Conservation (phyloP, 2,888 invertebrate species). For the Coremacera marginata region DNA sequence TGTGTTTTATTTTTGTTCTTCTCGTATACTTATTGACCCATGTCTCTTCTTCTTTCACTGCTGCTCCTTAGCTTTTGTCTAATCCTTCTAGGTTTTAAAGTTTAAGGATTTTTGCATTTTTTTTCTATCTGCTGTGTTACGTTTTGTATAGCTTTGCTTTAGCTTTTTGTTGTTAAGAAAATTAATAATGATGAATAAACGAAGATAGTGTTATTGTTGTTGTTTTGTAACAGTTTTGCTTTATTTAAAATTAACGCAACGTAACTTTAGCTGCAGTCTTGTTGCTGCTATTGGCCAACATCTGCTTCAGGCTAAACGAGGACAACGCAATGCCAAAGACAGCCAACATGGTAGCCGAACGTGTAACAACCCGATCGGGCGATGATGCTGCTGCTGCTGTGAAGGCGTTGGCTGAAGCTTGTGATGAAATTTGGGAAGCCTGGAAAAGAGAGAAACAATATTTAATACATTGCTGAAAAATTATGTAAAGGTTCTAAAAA, state of each 20-base stretch:
- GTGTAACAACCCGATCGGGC: constrained; percentile 72
- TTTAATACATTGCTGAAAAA: neutral
- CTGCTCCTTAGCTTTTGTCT: constrained; percentile 1
- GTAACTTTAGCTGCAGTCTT: constrained; percentile 47
- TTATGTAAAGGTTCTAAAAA: too few relatives aligned
- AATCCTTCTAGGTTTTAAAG: neutral
- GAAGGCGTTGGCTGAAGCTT: constrained; percentile 52
- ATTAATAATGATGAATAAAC: constrained; percentile 40
- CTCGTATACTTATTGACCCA: constrained; percentile 1
- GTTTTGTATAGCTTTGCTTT: neutral
- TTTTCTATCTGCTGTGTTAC: neutral
- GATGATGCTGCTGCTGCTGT: constrained; percentile 60
- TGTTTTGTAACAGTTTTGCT: neutral
- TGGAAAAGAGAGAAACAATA: constrained; percentile 40
- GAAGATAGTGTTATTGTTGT: constrained; percentile 28
- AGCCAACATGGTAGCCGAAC: constrained; percentile 73
- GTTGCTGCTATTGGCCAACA: constrained; percentile 69
- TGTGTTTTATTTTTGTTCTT: neutral
- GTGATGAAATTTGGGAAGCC: constrained; percentile 53
- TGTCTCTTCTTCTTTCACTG: constrained; percentile 2
- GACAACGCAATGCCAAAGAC: constrained; percentile 74
- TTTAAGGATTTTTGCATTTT: neutral
- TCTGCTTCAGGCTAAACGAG: constrained; percentile 75
- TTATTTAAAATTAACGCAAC: constrained; percentile 59
- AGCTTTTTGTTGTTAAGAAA: constrained; percentile 1